Evolutionary conservation across 1,140 invertebrate species (phyloP).

Genomic region (Halesus radiatus): DNA sequence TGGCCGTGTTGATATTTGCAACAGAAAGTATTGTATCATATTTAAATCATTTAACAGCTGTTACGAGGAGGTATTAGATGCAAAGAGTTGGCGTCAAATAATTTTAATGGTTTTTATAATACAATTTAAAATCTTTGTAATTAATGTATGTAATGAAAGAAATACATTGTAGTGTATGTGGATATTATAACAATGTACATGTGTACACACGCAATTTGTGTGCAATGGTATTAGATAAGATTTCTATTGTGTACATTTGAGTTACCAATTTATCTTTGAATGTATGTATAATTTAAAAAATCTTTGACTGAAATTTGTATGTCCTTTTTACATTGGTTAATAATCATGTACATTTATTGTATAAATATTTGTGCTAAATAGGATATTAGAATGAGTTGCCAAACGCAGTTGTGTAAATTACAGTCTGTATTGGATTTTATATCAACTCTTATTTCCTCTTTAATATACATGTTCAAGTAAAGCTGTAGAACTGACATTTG

Average conservation of each 20-base stretch:
- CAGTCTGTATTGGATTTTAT: constrained; percentile 3
- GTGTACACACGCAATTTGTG: constrained; percentile 18
- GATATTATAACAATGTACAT: constrained; percentile 9
- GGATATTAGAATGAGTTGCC: constrained; percentile 23
- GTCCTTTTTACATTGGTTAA: constrained; percentile 42
- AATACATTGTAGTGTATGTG: neutral
- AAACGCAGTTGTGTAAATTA: constrained; percentile 15
- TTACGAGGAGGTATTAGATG: no score
- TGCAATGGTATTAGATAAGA: constrained; percentile 39
- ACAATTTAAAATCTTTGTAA: constrained; percentile 16
- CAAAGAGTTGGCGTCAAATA: neutral
- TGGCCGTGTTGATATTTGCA: no score
- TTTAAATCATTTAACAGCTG: no score
- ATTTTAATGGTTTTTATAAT: neutral
- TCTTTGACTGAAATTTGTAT: constrained; percentile 44
- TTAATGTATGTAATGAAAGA: constrained; percentile 33
- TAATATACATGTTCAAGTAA: neutral
- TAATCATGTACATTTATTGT: constrained; percentile 27
- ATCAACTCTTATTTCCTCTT: neutral
- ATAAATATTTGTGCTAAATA: constrained; percentile 29
- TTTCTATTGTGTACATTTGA: constrained; percentile 31
- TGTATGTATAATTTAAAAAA: constrained; percentile 36
- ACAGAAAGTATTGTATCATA: no score
- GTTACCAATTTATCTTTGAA: constrained; percentile 39
- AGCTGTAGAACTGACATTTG: neutral